A percentile compares a stretch with the other conserved stretches of the same genome.
phyloP scores from a whole-genome alignment of 2,797 vertebrate species.

The Pipistrellus kuhlii region DNA sequence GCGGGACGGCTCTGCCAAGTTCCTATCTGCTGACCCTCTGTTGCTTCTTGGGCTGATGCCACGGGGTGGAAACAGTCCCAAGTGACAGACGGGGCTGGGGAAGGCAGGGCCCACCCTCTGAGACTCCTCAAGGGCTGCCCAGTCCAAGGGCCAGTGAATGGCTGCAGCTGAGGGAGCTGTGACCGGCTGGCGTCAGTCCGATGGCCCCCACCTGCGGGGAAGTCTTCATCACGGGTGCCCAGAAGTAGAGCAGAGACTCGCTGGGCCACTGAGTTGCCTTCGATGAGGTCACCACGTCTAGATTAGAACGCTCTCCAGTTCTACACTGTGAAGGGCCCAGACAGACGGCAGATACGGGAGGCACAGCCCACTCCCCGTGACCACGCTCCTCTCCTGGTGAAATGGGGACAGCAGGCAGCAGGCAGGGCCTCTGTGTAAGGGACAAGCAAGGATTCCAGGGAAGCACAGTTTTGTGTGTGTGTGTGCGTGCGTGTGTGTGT shows the following conservation, averaged over 20 bases:
- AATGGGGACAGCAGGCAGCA: rapidly evolving
- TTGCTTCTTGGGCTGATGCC: not conserved
- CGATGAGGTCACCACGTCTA: rapidly evolving
- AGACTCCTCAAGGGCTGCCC: not conserved
- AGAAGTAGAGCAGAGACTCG: rapidly evolving
- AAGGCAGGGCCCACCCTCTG: not conserved
- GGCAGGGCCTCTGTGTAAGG: not conserved
- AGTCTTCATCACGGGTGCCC: not conserved
- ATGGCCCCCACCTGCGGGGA: not conserved
- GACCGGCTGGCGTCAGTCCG: rapidly evolving
- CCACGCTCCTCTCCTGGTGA: not conserved
- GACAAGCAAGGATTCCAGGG: rapidly evolving
- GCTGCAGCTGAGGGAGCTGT: rapidly evolving
- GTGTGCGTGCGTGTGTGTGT: not conserved
- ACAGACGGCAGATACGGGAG: not conserved
- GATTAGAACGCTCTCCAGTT: not conserved
- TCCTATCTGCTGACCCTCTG: not conserved
- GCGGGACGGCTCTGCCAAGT: not conserved
- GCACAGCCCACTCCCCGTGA: not conserved
- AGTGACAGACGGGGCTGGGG: rapidly evolving
- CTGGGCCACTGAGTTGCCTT: rapidly evolving
- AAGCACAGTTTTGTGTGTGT: not conserved
- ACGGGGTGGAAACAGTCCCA: rapidly evolving
- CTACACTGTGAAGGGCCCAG: rapidly evolving
- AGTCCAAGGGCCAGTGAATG: rapidly evolving